These are phyloP conservation scores for Cinclus cinclus DNA, from an alignment of 2,113 vertebrate species.

Conservation along the genomic window DNA sequence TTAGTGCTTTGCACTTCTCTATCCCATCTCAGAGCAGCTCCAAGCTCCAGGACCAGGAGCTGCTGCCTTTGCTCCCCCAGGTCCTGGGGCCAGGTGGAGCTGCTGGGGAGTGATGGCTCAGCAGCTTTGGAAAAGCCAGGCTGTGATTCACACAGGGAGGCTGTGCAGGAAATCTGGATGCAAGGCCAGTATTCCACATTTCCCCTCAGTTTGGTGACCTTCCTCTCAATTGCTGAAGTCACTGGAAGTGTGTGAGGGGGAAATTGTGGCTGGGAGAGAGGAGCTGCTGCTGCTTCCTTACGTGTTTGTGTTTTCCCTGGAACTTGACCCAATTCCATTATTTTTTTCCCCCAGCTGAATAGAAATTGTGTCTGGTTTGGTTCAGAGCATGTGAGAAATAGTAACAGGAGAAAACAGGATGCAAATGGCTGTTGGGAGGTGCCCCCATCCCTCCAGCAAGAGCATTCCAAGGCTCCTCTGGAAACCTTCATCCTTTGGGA, in stretches of 20 bases:
- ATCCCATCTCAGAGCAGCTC: fast-evolving
- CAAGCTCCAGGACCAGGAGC: not conserved
- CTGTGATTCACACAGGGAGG: not conserved
- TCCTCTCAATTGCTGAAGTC: not conserved
- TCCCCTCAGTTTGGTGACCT: not conserved
- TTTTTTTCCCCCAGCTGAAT: not conserved
- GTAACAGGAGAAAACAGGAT: not conserved
- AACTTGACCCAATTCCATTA: not conserved
- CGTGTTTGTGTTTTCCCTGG: not conserved
- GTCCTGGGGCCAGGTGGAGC: not conserved
- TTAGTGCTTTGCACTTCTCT: fast-evolving
- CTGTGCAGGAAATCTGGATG: not conserved
- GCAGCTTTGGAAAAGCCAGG: not conserved
- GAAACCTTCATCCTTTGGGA: not conserved
- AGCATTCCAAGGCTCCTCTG: not conserved
- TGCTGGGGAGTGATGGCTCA: conserved; percentile 3
- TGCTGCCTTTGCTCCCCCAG: not conserved
- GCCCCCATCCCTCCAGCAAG: not conserved
- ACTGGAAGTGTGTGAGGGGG: not conserved
- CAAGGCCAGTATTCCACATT: not conserved
- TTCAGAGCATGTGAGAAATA: not conserved
- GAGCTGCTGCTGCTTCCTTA: not conserved
- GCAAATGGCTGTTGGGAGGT: not conserved
- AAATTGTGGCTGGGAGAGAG: not conserved
- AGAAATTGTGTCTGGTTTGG: not conserved